Percentiles rank a stretch among this genome's conserved stretches.
Evolutionary conservation across 2,797 vertebrate genomes (phyloP).

Genomic region (Phoeniculus purpureus): DNA sequence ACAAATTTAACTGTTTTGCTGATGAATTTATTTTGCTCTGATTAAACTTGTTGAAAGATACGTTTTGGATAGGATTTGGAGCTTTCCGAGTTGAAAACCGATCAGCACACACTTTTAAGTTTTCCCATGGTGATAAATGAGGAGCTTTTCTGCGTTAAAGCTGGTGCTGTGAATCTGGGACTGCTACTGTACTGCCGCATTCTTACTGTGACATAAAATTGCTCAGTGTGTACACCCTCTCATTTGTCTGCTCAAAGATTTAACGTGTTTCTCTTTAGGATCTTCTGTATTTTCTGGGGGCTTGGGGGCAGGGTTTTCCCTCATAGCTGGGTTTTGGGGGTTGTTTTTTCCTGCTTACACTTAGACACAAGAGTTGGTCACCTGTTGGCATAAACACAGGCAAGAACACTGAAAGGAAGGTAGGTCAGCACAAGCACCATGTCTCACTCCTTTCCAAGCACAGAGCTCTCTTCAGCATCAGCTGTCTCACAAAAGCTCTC

Average conservation of each 20-base stretch:
- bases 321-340: not conserved
- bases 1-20: not conserved
- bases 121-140: not conserved
- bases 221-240: not conserved
- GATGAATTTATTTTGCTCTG: not conserved
- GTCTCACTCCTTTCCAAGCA: not conserved
- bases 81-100: not conserved
- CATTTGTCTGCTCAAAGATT: not conserved
- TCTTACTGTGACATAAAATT: not conserved
- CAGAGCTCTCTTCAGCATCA: not conserved
- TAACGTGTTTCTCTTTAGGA: not conserved
- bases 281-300: not conserved
- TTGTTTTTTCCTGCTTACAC: not conserved
- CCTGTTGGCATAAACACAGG: not conserved
- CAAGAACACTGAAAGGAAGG: not conserved
- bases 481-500: not conserved
- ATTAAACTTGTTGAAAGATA: not conserved
- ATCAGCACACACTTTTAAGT: not conserved
- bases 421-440: not conserved
- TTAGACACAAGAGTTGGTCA: not conserved
- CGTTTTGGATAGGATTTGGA: not conserved
- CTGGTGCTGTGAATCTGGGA: not conserved
- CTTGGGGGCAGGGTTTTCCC: not conserved
- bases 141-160: not conserved
- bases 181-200: not conserved